Base-by-base conservation (phyloP, 2,113 vertebrate species). In the Anser cygnoides region DNA sequence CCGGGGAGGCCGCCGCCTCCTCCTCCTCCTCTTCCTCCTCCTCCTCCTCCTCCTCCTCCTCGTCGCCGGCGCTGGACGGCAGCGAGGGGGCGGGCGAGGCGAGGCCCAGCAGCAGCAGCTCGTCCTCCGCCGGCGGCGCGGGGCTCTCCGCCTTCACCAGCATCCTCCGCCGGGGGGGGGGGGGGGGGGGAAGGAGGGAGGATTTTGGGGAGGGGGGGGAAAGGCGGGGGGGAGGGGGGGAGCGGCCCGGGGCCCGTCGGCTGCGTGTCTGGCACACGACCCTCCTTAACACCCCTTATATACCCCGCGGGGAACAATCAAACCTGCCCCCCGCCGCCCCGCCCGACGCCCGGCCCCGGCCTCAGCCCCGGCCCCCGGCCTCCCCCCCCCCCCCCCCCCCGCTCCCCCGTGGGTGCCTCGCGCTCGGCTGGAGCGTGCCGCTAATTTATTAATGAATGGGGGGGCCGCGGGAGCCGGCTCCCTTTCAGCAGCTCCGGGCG, bases 191-290 rank as follows among this genome's bases (percentile, higher is more conserved):
- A 10, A 5, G 46, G 46, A 10, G 46, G 46, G 46, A 21, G 46
- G 46, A 21, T 46, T 46, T 46, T 21, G 46, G 46, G 46, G 46
- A 21, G 46, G 46, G 46, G 46, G 44, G 46, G 46, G 46, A 46
- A 46, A 46, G 43, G 14, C 44, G 23, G 55, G 31, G 25, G 15
- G 21, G 16, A 15, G 16, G 8, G 41, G 21, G 77, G 41, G n/a
- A 12, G 68, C 89, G 85, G 97, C 95, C 96, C 91, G 97, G 84
- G 96, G 95, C 92, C 95, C 94, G 75, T 89, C 50, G 98, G 98
- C 97, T 97, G 98, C 94, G 97, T 95, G 98, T 98, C 98, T 97
- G 98, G 98, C 98, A 98, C 98, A 98, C 98, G 98, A 98, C 98
- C 85, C 93, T 46, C 96, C 97, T 97, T 97, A 97, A 97, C 96